Percentiles rank a stretch among this genome's conserved stretches.
Conservation (phyloP, 1,140 invertebrate species). For the Drosophila guanche region DNA sequence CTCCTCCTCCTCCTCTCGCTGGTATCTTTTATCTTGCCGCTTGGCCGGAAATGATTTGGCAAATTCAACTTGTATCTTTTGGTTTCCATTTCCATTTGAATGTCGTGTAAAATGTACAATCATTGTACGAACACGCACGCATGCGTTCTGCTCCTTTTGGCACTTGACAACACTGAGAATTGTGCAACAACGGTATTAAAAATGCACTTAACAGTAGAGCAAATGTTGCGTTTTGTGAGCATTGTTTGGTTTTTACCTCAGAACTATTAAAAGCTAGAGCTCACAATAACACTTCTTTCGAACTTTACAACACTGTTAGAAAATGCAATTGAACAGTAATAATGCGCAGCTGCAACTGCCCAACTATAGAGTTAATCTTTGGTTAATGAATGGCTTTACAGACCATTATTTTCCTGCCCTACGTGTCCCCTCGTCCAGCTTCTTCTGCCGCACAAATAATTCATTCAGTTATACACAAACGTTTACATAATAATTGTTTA, state of each 20-base stretch:
- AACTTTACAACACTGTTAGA: no score
- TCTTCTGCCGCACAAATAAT: constrained; percentile 1
- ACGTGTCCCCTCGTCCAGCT: background rate
- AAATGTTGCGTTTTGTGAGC: no score
- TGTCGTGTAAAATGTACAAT: constrained; percentile 5
- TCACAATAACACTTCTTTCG: background rate
- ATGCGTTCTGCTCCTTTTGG: no score
- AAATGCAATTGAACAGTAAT: background rate
- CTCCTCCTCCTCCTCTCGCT: background rate
- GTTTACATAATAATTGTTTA: constrained; percentile 32
- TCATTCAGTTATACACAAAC: constrained; percentile 16
- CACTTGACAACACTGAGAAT: no score
- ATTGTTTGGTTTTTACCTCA: no score
- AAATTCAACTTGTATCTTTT: constrained; percentile 19
- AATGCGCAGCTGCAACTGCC: no score
- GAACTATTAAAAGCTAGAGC: background rate
- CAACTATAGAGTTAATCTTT: background rate
- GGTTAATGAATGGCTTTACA: constrained; percentile 5
- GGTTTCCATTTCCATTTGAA: constrained; percentile 30
- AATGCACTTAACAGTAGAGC: no score
- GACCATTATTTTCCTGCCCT: background rate
- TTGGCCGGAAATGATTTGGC: constrained; percentile 49
- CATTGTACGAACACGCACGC: no score
- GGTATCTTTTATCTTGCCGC: constrained; percentile 38
- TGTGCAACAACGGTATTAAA: no score